Evolutionary conservation across 2,888 invertebrate genomes (phyloP), one percentile per base, ranked within the genome.

Genomic region (Oscheius sp.): DNA sequence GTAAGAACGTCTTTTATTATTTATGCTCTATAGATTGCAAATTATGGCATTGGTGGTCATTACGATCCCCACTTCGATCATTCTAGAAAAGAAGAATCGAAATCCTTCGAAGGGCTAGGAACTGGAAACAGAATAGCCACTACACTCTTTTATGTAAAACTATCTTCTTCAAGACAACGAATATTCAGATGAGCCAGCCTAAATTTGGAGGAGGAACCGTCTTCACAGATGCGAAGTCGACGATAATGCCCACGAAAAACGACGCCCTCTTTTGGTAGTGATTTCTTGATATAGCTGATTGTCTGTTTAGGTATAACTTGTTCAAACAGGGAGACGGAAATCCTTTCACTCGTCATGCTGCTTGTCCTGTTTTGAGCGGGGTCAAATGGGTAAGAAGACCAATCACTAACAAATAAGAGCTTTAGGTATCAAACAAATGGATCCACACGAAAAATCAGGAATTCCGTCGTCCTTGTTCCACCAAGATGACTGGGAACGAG

Each of bases 181-280:
- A 1, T 61, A 20, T 72, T 8, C 85, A 95, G 95, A 94, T 97
- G 94, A 93, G 93, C 74, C 94, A 96, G 86, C 97, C 97, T 28
- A 91, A 92, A 62, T 94, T 94, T 87, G 97, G 97, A 2, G 98
- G 98, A n/a, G 95, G 94, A 6, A 98, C 98, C 0, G 98, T 96
- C 20, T 98, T 98, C 87, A 94, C 96, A 0, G 91, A 91, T 74
- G 89, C 95, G 33, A 92, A 92, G 20, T 90, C 93, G 24, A 91
- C 93, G 33, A 87, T 97, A 66, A 92, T 91, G 90, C 97, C 97
- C 0, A 90, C 90, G 83, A 93, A 93, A 84, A 92, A 94, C n/a
- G 90, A 93, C 20, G 95, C 96, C 8, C 93, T 94, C 2, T 95
- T 94, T 88, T 97, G 97, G 97, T n/a, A n/a, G n/a, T n/a, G n/a